phyloP scores from a whole-genome alignment of 2,113 vertebrate species.

The Procavia capensis region DNA sequence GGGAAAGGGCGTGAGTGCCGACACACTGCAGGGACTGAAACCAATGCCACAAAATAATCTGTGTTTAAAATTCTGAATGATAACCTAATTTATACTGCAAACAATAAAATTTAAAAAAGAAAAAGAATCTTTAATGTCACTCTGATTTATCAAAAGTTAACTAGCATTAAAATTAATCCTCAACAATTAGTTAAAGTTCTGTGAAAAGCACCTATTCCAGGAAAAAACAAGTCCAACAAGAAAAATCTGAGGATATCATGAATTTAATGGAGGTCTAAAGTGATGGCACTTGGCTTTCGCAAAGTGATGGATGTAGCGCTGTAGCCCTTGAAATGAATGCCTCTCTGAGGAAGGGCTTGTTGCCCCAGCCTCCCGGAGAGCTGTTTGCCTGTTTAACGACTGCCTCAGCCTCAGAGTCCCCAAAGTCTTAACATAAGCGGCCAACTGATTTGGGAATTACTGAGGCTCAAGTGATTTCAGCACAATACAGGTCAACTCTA shows the following conservation, averaged over 20 bases:
- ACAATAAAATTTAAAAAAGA: no score
- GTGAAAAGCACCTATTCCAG: background rate
- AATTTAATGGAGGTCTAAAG: background rate
- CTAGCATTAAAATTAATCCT: slow-evolving; percentile 3
- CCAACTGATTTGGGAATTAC: no score
- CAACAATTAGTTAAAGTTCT: background rate
- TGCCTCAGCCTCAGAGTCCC: background rate
- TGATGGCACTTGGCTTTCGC: no score
- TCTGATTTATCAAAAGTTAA: background rate
- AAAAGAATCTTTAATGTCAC: slow-evolving; percentile 52
- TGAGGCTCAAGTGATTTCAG: background rate
- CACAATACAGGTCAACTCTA: background rate
- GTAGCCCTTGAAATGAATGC: accelerated
- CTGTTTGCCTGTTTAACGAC: background rate
- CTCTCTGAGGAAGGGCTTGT: background rate
- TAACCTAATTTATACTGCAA: no score
- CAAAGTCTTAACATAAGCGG: background rate
- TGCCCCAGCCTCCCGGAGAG: background rate
- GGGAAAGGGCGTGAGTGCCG: no score
- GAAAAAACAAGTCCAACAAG: background rate
- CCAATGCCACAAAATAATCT: no score
- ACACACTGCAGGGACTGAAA: no score
- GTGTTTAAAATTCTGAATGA: no score
- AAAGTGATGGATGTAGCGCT: background rate
- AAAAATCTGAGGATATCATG: background rate